Conservation (phyloP, 1,140 invertebrate species). For the Galleria mellonella region DNA sequence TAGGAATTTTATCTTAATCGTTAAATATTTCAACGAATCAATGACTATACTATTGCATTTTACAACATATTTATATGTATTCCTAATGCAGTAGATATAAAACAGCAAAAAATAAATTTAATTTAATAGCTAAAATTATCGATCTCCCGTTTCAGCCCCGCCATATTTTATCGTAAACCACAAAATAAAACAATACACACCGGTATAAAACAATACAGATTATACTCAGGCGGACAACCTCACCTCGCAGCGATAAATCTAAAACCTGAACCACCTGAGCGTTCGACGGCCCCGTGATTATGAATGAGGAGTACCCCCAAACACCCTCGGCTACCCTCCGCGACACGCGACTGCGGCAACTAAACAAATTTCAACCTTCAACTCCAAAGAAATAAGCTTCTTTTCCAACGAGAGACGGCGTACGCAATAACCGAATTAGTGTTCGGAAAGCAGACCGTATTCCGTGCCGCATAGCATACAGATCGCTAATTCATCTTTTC, state of each 20-base stretch:
- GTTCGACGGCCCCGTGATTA: constrained; percentile 54
- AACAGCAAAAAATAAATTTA: too few relatives aligned
- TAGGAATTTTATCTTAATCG: too few relatives aligned
- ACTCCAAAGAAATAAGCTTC: constrained; percentile 1
- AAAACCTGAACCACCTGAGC: constrained; percentile 58
- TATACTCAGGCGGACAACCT: constrained; percentile 34
- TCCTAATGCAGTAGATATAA: too few relatives aligned
- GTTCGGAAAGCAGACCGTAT: constrained; percentile 55
- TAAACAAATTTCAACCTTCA: constrained; percentile 5
- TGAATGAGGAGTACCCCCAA: constrained; percentile 31
- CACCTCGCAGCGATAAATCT: constrained; percentile 55
- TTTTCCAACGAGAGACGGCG: constrained; percentile 17
- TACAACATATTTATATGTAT: too few relatives aligned
- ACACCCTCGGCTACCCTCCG: constrained; percentile 12
- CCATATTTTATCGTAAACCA: neutral
- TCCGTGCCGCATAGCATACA: constrained; percentile 44
- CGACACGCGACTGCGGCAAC: neutral
- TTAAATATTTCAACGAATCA: too few relatives aligned
- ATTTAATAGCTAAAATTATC: too few relatives aligned
- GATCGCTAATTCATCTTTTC: constrained; percentile 39
- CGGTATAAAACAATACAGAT: constrained; percentile 39
- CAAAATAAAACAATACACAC: constrained; percentile 38
- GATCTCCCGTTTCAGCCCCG: neutral
- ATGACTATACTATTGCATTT: too few relatives aligned
- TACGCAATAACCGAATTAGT: constrained; percentile 53